Percentiles rank a stretch among this genome's conserved stretches.
Conservation (phyloP, 2,888 invertebrate species). For the Ophion costatus region DNA sequence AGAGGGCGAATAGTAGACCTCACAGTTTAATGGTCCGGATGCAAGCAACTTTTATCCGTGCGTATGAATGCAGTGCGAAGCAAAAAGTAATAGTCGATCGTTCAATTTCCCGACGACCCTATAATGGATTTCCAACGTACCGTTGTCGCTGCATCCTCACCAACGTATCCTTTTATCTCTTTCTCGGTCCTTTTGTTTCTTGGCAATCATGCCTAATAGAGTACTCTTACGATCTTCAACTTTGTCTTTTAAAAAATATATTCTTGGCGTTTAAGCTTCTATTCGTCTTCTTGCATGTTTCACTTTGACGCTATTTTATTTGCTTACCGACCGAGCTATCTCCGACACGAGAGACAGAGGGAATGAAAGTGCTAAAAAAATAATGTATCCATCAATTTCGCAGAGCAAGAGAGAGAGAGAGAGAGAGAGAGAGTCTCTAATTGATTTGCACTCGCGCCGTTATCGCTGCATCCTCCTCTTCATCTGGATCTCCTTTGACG, state of each 20-base stretch:
- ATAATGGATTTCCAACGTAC: constrained; percentile 4
- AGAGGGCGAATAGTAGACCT: too few relatives aligned
- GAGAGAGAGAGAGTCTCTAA: constrained; percentile 5
- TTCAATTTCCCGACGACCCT: background rate
- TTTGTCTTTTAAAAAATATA: background rate
- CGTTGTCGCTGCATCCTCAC: background rate
- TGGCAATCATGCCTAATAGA: background rate
- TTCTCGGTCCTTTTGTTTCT: background rate
- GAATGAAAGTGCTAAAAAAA: constrained; percentile 2
- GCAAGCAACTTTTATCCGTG: too few relatives aligned
- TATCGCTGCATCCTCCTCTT: constrained; percentile 16
- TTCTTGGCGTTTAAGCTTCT: background rate
- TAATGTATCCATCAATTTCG: constrained; percentile 6
- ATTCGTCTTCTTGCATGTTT: background rate
- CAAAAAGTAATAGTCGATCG: background rate
- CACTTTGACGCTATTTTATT: constrained; percentile 19
- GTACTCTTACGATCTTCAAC: background rate
- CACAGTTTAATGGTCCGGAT: too few relatives aligned
- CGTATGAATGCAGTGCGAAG: background rate
- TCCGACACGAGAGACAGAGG: background rate
- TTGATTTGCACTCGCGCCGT: constrained; percentile 13
- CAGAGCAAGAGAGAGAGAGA: background rate
- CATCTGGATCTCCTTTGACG: background rate
- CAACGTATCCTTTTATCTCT: background rate
- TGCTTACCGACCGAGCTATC: background rate